A percentile compares a stretch with the other conserved stretches of the same genome.
These are phyloP conservation scores for Anabacerthia variegaticeps DNA, from an alignment of 2,797 vertebrate genomes.

Conservation along the genomic window DNA sequence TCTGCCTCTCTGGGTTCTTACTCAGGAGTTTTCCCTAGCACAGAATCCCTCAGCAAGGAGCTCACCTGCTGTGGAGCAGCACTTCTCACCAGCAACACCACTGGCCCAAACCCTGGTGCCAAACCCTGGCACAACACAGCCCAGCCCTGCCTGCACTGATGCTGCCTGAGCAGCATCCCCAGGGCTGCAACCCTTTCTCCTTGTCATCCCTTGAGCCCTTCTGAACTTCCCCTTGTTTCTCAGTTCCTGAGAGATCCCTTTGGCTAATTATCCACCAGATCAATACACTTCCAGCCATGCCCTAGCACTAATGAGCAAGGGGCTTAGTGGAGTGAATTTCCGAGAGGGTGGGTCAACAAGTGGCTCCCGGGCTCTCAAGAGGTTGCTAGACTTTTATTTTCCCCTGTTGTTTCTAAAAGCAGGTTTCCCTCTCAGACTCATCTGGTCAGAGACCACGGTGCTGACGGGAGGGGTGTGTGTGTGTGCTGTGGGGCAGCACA, in stretches of 20 bases:
- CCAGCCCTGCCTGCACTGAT: neutral
- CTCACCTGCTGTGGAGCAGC: neutral
- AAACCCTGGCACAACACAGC: neutral
- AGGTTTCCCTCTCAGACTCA: neutral
- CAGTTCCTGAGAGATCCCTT: neutral
- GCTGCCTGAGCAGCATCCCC: neutral
- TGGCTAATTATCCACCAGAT: neutral
- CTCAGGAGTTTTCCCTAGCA: neutral
- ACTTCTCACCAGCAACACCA: accelerated
- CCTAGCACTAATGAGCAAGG: accelerated
- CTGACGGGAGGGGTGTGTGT: accelerated
- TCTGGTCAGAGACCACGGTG: accelerated
- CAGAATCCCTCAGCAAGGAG: neutral
- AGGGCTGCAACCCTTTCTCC: neutral
- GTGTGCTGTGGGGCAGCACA: neutral
- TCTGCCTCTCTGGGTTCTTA: neutral
- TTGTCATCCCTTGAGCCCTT: accelerated
- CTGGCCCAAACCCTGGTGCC: accelerated
- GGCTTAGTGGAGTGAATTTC: neutral
- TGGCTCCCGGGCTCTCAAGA: accelerated
- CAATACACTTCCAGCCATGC: neutral
- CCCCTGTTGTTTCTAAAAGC: neutral
- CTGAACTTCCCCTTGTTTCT: neutral
- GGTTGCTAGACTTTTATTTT: neutral
- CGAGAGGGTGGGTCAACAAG: neutral